Base-by-base conservation (phyloP, 2,797 vertebrate genomes). In the Hyperoplus immaculatus region DNA sequence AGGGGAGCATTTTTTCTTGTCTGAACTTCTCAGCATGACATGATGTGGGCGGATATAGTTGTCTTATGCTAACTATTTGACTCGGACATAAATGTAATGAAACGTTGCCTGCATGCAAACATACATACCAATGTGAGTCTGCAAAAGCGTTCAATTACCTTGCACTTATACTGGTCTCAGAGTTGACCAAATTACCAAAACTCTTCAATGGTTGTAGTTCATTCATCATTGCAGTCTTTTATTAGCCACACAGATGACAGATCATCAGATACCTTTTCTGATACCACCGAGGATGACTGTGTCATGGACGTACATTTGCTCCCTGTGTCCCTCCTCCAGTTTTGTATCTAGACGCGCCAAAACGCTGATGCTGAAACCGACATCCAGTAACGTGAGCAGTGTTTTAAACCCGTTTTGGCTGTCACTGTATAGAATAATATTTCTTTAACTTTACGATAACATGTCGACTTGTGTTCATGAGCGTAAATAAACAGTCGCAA, bases 341-440 rank as follows among this genome's bases (percentile, higher is more conserved):
- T 43, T 38, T 38, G 15, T 8, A 43, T 54, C 29, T 29, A 36
- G 75, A 5, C 83, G 85, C 83, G 86, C 85, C 87, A 92, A 85
- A 91, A 81, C 55, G 46, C 56, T 36, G 46, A 51, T 36, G 6
- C 18, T 21, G 50, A 63, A 64, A 36, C 10, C 56, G 51, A 63
- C 50, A 54, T 80, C 68, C 56, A 59, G 6, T 4, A 13, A 38
- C 5, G 13, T 3, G 16, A 65, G 5, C 46, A 29, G 14, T 5
- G 55, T 39, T 71, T n/a, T 7, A 6, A 1, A 39, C 43, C 47
- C 38, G n/a, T 16, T 39, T 13, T 46, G 42, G 5, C 29, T 49
- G 4, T 21, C 66, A 47, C 55, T 7, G 8, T 36, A 21, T 5
- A 50, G 0, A 43, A 15, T 7, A 8, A 29, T 29, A 29, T 29